Percentiles rank a stretch among this genome's conserved stretches.
phyloP scores from a whole-genome alignment of 2,113 vertebrate species.

The Mirza zaza region DNA sequence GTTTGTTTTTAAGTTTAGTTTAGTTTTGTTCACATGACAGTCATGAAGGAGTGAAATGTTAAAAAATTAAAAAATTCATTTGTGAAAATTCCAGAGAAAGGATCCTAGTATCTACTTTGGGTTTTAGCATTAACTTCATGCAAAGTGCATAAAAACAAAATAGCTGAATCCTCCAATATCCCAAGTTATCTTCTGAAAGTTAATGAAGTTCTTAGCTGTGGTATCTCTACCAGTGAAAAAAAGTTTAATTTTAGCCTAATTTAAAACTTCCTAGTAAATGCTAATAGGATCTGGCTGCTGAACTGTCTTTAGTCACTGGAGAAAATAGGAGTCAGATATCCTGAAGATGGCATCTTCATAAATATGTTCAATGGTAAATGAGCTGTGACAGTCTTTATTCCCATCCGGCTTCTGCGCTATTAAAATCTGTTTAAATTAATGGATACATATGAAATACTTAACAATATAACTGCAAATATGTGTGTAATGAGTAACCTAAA shows the following conservation, averaged over 20 bases:
- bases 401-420: slow-evolving; percentile 60
- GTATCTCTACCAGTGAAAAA: slow-evolving; percentile 67
- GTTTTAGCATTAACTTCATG: slow-evolving; percentile 72
- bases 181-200: slow-evolving; percentile 64
- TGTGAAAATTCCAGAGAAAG: slow-evolving; percentile 68
- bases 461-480: slow-evolving; percentile 68
- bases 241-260: slow-evolving; percentile 55
- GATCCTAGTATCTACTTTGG: slow-evolving; percentile 69
- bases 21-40: slow-evolving; percentile 55
- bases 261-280: slow-evolving; percentile 62
- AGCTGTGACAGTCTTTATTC: slow-evolving; percentile 51
- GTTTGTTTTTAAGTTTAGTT: slow-evolving; percentile 14
- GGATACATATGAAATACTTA: slow-evolving; percentile 67
- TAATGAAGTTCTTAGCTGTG: slow-evolving; percentile 66
- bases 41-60: slow-evolving; percentile 66
- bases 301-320: slow-evolving; percentile 76
- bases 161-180: slow-evolving; percentile 70
- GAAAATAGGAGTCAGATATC: slow-evolving; percentile 63
- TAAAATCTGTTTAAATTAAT: slow-evolving; percentile 76
- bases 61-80: not conserved
- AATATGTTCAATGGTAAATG: slow-evolving; percentile 34
- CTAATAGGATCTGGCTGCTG: slow-evolving; percentile 69
- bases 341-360: slow-evolving; percentile 43
- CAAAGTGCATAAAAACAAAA: slow-evolving; percentile 68
- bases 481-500: slow-evolving; percentile 71